Evolutionary conservation across 2,888 invertebrate species (phyloP), one percentile per base, ranked within the genome.

Genomic region (Therioaphis trifolii): DNA sequence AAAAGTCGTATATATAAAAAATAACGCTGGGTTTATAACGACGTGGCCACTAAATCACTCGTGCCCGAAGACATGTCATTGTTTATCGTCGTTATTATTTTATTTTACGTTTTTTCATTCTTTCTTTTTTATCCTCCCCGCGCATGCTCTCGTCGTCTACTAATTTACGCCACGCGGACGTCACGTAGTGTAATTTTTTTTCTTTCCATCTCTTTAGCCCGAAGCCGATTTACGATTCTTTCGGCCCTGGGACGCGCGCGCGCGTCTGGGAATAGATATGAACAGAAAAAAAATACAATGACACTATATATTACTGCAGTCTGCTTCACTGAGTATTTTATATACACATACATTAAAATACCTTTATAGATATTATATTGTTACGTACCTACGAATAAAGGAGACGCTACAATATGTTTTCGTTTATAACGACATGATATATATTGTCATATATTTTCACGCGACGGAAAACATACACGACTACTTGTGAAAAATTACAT

Each of bases 11-110:
- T 46, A 21, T 27, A 76, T n/a, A 61, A 46, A 58, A 58, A 58
- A 58, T 11, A 58, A 58, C 58, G 12, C 58, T 58, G 21, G 21
- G 21, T 58, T 21, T 43, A 12, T 43, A 52, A 46, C 61, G 27
- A 46, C 15, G 55, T 40, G 78, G 68, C 78, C 78, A 79, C 78
- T 79, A 79, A 79, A 79, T 79, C 78, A 79, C 78, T 69, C 78
- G 78, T 69, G 78, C 78, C 78, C 78, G 78, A 79, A 79, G 78
- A 79, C 78, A 55, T 79, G 71, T 82, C 74, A 82, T 82, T 82
- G 82, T 82, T 82, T 82, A 74, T 82, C 75, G 72, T 75, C 74
- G 75, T 63, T 82, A 74, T 82, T 71, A 74, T 82, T 82, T 82
- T 82, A 49, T 82, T 63, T 74, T 72, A 71, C 55, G 27, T 76